These are phyloP conservation scores for Ylistrum balloti DNA, from an alignment of 1,140 invertebrate species.

Conservation along the genomic window DNA sequence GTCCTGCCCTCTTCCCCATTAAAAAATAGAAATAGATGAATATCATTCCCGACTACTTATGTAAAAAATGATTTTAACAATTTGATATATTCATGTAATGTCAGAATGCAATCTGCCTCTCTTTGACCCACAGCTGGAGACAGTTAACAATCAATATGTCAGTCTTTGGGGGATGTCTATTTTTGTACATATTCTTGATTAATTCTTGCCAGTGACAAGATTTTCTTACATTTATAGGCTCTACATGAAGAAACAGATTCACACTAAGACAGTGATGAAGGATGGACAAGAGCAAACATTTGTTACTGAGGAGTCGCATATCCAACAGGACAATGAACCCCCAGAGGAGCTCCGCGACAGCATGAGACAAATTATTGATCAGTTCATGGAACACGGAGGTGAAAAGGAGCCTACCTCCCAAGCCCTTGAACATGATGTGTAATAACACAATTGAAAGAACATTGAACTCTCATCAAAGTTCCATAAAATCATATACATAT, in stretches of 20 bases:
- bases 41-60: too few relatives aligned
- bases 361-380: slow-evolving; percentile 80
- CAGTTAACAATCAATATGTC: too few relatives aligned
- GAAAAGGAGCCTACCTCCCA: slow-evolving; percentile 42
- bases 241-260: slow-evolving; percentile 80
- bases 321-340: slow-evolving; percentile 78
- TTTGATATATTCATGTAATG: not conserved
- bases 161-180: too few relatives aligned
- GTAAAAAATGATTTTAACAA: not conserved
- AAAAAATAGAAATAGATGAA: too few relatives aligned
- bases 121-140: too few relatives aligned
- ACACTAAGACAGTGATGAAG: slow-evolving; percentile 77
- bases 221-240: slow-evolving; percentile 66
- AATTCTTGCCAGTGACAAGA: not conserved
- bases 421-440: slow-evolving; percentile 55
- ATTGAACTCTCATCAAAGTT: not conserved
- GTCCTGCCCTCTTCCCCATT: too few relatives aligned
- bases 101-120: too few relatives aligned
- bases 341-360: slow-evolving; percentile 79
- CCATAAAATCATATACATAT: not conserved
- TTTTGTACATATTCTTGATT: too few relatives aligned
- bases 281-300: slow-evolving; percentile 79
- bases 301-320: slow-evolving; percentile 76
- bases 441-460: not conserved
- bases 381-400: slow-evolving; percentile 76